phyloP scores from a whole-genome alignment of 1,140 invertebrate genomes.

The Cotesia chilonis region DNA sequence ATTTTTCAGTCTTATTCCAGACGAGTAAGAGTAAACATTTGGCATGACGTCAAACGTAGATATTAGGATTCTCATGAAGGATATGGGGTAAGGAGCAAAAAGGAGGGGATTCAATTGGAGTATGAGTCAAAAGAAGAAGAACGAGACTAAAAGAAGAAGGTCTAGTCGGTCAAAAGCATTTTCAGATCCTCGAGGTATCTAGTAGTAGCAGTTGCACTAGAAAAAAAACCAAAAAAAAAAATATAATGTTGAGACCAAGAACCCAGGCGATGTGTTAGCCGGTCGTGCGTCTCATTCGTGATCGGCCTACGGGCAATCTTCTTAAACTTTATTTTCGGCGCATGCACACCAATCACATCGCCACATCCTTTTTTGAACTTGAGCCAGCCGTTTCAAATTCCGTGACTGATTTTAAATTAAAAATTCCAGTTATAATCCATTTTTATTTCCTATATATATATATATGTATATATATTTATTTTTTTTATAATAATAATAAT shows the following conservation, averaged over 20 bases:
- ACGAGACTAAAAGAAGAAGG: background rate
- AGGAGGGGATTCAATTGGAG: constrained; percentile 21
- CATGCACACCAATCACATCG: constrained; percentile 38
- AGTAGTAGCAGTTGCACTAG: too few relatives aligned
- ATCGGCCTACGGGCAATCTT: constrained; percentile 55
- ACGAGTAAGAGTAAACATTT: constrained; percentile 59
- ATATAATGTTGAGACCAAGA: constrained; percentile 23
- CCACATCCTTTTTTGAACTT: background rate
- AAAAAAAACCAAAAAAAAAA: too few relatives aligned
- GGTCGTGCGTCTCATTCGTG: constrained; percentile 62
- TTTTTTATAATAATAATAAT: too few relatives aligned
- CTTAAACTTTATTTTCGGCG: constrained; percentile 50
- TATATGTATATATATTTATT: too few relatives aligned
- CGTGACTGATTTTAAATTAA: constrained; percentile 5
- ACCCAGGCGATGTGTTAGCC: constrained; percentile 51
- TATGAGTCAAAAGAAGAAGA: background rate
- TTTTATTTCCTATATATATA: too few relatives aligned
- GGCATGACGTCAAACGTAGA: constrained; percentile 64
- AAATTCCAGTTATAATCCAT: background rate
- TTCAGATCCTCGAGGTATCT: too few relatives aligned
- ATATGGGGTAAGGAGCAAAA: constrained; percentile 37
- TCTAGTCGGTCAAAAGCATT: constrained; percentile 25
- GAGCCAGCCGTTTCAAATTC: constrained; percentile 11
- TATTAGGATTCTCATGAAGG: constrained; percentile 60
- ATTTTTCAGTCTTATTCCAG: constrained; percentile 51